Evolutionary conservation across 2,113 vertebrate species (phyloP).

Genomic region (Odocoileus hemionus): DNA sequence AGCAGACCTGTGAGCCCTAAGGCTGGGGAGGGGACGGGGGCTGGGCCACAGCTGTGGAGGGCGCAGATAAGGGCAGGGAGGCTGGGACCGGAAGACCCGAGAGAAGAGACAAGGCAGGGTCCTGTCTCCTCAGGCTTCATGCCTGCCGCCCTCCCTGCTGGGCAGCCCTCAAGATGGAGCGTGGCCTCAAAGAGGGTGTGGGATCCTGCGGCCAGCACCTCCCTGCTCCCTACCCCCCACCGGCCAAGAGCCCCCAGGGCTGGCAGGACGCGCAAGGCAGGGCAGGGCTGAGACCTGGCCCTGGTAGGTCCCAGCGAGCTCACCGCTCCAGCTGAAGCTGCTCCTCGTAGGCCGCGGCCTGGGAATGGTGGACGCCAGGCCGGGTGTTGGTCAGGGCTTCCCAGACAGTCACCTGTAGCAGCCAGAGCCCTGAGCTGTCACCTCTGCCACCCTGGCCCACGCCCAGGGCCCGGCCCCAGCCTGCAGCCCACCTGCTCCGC

Average conservation of each 20-base stretch:
- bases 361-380: constrained; percentile 70
- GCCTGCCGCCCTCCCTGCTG: fast-evolving
- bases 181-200: neutral
- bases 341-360: constrained; percentile 86
- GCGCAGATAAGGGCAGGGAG: neutral
- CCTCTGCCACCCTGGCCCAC: neutral
- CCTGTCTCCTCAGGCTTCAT: neutral
- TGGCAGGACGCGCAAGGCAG: neutral
- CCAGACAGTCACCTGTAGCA: constrained; percentile 93
- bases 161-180: neutral
- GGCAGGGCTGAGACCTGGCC: neutral
- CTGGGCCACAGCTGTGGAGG: neutral
- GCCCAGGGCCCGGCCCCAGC: neutral
- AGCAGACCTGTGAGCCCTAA: neutral
- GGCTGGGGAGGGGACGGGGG: neutral
- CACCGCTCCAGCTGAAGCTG: constrained; percentile 93
- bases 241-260: neutral
- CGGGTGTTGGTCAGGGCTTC: constrained; percentile 93
- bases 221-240: neutral
- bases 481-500: constrained; percentile 86
- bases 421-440: neutral
- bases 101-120: neutral
- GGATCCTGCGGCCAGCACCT: neutral
- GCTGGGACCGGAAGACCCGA: neutral
- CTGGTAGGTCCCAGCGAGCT: neutral